Percentiles rank a stretch among this genome's conserved stretches.
Evolutionary conservation across 2,888 invertebrate species (phyloP).

Genomic region (Aspidiotus rigidus): DNA sequence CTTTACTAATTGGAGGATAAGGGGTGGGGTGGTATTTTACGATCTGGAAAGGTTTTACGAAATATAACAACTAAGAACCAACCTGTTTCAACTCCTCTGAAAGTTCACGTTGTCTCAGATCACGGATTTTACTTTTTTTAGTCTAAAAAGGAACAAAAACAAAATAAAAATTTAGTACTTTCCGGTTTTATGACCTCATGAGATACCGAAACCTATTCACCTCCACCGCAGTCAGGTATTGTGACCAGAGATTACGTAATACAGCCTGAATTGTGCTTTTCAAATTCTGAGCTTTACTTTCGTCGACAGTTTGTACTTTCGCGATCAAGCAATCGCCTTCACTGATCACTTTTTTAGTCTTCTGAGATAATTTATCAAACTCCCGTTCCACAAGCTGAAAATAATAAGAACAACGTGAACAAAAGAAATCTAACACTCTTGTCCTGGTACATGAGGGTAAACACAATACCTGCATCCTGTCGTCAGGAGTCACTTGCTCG

Average conservation of each 20-base stretch:
- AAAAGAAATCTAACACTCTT: no score
- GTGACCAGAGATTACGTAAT: slow-evolving; percentile 54
- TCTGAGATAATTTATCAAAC: slow-evolving; percentile 57
- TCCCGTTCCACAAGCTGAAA: slow-evolving; percentile 54
- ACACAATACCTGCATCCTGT: not conserved
- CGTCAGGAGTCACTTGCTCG: not conserved
- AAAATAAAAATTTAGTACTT: no score
- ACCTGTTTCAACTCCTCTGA: no score
- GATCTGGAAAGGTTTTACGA: no score
- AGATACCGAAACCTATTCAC: not conserved
- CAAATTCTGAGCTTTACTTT: slow-evolving; percentile 51
- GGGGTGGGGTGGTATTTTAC: no score
- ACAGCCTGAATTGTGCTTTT: slow-evolving; percentile 52
- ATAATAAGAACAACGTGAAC: not conserved
- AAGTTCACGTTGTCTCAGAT: no score
- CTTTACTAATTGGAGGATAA: no score
- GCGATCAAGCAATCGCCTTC: slow-evolving; percentile 67
- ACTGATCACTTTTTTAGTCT: slow-evolving; percentile 66
- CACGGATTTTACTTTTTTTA: no score
- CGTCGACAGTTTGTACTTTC: slow-evolving; percentile 51
- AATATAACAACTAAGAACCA: no score
- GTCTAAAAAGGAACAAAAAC: no score
- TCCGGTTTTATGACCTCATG: no score
- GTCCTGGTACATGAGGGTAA: not conserved
- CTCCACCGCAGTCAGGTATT: slow-evolving; percentile 56